Conservation (phyloP, 2,113 vertebrate genomes). For the Notothenia coriiceps region DNA sequence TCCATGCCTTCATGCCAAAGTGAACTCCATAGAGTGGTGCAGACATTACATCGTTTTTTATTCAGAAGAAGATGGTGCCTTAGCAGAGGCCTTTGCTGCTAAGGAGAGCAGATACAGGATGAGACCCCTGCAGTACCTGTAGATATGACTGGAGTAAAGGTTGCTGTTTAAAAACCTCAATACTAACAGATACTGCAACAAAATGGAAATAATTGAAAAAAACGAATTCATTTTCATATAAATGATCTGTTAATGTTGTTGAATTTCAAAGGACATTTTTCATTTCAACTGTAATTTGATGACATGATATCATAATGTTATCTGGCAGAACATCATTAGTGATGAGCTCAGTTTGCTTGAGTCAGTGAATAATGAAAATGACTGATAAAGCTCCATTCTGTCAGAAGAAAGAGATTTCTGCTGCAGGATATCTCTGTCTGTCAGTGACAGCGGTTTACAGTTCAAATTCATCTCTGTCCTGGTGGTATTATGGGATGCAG, state of each 20-base stretch:
- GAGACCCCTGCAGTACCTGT: background rate
- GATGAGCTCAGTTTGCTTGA: slow-evolving; percentile 20
- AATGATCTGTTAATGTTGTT: background rate
- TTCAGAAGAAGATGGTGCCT: background rate
- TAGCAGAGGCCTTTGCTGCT: background rate
- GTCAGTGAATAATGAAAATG: slow-evolving; percentile 23
- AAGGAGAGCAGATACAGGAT: slow-evolving; percentile 23
- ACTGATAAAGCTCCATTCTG: slow-evolving; percentile 36
- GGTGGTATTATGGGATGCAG: no score
- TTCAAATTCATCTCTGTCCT: no score
- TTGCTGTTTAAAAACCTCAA: background rate
- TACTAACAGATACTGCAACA: background rate
- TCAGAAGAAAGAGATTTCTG: slow-evolving; percentile 9
- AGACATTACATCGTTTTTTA: background rate
- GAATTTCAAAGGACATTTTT: background rate
- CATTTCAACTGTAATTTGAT: background rate
- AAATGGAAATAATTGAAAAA: background rate
- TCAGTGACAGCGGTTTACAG: no score
- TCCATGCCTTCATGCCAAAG: background rate
- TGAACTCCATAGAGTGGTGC: background rate
- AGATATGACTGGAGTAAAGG: background rate
- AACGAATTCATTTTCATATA: no score
- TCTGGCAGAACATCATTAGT: slow-evolving; percentile 11
- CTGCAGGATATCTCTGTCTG: background rate
- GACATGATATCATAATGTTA: background rate